Base-by-base conservation (phyloP, 2,888 invertebrate genomes). In the Eristalis tenax region DNA sequence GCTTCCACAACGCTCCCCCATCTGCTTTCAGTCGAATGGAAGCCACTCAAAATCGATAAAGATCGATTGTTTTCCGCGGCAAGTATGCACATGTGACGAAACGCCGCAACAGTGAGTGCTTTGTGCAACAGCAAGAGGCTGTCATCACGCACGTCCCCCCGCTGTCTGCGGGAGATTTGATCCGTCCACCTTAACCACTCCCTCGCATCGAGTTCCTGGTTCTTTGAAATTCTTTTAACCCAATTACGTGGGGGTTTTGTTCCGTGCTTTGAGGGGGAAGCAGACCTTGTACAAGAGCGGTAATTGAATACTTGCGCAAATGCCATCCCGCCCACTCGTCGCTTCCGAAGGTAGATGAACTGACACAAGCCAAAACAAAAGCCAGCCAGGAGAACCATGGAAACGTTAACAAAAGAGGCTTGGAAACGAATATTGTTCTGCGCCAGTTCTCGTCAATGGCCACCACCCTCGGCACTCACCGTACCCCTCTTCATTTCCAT, bases 291-390 rank as follows among this genome's bases (percentile, higher is more conserved):
- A 87, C 75, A 83, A 87, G 77, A 75, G 75, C 40, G 63, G 87
- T 87, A 87, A 83, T 87, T 87, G 83, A 87, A 87, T 79, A 83
- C 85, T 32, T 64, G 57, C 59, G 56, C 66, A 22, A 61, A 22
- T 64, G 68, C 50, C 26, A 63, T 26, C 38, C 11, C 23, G 43
- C 65, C 66, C 40, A 26, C 56, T 64, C 38, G 40, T 68, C 40
- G 70, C 50, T 70, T 68, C 66, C 71, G 75, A 83, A 80, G 87
- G 87, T 83, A 83, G 83, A 87, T 63, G 87, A 87, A 87, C 87
- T 83, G 83, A 69, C 70, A 75, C 28, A 71, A 59, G 59, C 13
- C 59, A 23, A 59, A 59, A 59, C 59, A 59, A 59, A 59, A 59
- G 59, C 59, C 13, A n/a, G 50, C 18, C 50, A 50, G 18, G 50